phyloP scores from a whole-genome alignment of 2,888 invertebrate species.

The Eupithecia exiguata region DNA sequence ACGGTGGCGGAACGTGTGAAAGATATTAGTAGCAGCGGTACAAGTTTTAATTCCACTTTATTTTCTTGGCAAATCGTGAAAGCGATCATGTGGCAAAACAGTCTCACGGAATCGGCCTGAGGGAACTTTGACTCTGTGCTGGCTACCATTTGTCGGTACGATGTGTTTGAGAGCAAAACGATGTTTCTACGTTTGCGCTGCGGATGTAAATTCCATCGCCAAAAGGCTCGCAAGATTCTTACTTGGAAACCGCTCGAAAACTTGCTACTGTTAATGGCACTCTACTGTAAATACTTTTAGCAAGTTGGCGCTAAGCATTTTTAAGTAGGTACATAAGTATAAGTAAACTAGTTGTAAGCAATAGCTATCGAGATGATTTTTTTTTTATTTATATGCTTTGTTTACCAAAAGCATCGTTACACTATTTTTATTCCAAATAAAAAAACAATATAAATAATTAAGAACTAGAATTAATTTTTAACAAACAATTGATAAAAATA shows the following conservation, averaged over 20 bases:
- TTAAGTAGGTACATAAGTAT: conserved; percentile 23
- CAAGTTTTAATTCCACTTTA: conserved; percentile 74
- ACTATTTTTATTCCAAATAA: not conserved
- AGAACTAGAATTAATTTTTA: too few relatives aligned
- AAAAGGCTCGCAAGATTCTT: conserved; percentile 56
- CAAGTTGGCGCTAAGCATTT: conserved; percentile 35
- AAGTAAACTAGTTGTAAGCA: not conserved
- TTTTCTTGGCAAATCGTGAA: conserved; percentile 81
- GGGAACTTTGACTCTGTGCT: conserved; percentile 80
- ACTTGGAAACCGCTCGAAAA: conserved; percentile 35
- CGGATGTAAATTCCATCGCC: conserved; percentile 68
- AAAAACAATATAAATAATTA: too few relatives aligned
- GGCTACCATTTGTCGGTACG: conserved; percentile 61
- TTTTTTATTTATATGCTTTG: not conserved
- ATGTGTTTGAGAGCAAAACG: conserved; percentile 80
- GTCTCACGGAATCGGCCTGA: conserved; percentile 80
- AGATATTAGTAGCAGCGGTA: conserved; percentile 68
- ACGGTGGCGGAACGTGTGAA: conserved; percentile 44
- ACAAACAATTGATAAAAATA: too few relatives aligned
- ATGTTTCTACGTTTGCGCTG: conserved; percentile 63
- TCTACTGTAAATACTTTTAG: conserved; percentile 40
- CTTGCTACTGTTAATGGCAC: conserved; percentile 43
- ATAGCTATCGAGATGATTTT: conserved; percentile 20
- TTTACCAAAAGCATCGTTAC: not conserved
- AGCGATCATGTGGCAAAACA: conserved; percentile 83